Percentiles rank a stretch among this genome's conserved stretches.
Evolutionary conservation across 2,113 vertebrate species (phyloP).

Genomic region (Tragulus kanchil): DNA sequence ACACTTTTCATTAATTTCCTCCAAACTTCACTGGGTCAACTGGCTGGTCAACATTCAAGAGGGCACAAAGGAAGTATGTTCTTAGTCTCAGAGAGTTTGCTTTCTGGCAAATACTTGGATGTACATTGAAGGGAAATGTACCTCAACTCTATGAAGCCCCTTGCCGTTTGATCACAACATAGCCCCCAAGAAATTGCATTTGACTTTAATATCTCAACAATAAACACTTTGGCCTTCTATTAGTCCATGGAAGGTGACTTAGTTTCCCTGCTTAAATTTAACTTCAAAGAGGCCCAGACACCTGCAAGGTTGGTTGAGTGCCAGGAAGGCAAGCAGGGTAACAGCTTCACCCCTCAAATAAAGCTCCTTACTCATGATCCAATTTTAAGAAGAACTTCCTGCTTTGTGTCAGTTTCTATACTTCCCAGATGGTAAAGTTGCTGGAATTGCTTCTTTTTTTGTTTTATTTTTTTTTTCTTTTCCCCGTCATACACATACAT

Average conservation of each 20-base stretch:
- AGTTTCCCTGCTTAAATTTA: conserved; percentile 1
- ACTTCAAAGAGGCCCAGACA: conserved; percentile 47
- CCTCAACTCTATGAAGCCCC: background rate
- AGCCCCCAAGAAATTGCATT: background rate
- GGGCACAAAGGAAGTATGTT: background rate
- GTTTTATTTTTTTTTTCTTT: too few relatives aligned
- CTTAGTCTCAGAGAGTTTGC: background rate
- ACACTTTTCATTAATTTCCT: background rate
- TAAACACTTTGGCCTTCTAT: background rate
- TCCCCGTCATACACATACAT: too few relatives aligned
- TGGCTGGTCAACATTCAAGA: background rate
- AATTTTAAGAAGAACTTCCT: background rate
- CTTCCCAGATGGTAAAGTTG: background rate
- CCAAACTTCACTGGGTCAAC: background rate
- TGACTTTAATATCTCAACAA: background rate
- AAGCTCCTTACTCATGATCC: background rate
- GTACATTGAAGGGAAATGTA: background rate
- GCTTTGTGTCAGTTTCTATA: background rate
- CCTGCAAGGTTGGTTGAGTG: background rate
- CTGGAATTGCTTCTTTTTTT: background rate
- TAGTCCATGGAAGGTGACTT: background rate
- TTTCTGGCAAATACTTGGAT: background rate
- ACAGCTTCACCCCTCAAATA: background rate
- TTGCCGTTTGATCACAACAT: background rate
- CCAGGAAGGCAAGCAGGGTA: background rate